A percentile compares a stretch with the other conserved stretches of the same genome.
phyloP scores from a whole-genome alignment of 1,140 invertebrate genomes.

The Drosophila pseudoananassae region DNA sequence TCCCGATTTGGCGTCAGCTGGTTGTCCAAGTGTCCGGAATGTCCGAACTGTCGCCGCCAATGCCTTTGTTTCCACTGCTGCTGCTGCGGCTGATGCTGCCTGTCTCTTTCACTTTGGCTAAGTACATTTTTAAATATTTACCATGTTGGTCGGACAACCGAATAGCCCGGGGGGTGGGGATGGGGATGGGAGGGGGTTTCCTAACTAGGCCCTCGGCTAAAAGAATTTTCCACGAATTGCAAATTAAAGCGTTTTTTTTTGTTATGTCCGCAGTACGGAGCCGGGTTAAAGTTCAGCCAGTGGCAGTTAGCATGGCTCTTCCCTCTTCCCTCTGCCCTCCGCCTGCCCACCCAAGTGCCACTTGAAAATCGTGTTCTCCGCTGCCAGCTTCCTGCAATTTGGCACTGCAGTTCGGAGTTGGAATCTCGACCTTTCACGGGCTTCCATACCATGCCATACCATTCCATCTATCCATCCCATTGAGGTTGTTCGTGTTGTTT shows the following conservation, averaged over 20 bases:
- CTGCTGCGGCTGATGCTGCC: constrained; percentile 24
- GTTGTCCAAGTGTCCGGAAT: constrained; percentile 41
- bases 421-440: constrained; percentile 56
- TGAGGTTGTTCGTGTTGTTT: constrained; percentile 48
- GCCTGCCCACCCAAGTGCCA: constrained; percentile 43
- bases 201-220: constrained; percentile 53
- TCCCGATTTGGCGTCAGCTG: constrained; percentile 61
- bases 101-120: constrained; percentile 81
- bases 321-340: not conserved
- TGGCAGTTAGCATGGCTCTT: constrained; percentile 56
- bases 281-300: constrained; percentile 75
- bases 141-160: constrained; percentile 64
- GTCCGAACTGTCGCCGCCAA: constrained; percentile 69
- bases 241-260: constrained; percentile 71
- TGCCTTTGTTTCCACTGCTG: constrained; percentile 25
- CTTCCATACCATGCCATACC: not conserved
- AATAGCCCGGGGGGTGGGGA: not conserved
- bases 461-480: constrained; percentile 11
- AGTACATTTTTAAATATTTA: constrained; percentile 83
- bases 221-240: constrained; percentile 80
- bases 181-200: too few relatives aligned
- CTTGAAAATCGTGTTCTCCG: constrained; percentile 75
- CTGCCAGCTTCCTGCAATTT: constrained; percentile 69
- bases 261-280: constrained; percentile 8
- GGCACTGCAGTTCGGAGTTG: constrained; percentile 48